Evolutionary conservation across 1,140 invertebrate genomes (phyloP), one percentile per base, ranked within the genome.

Genomic region (Anthonomus grandis): DNA sequence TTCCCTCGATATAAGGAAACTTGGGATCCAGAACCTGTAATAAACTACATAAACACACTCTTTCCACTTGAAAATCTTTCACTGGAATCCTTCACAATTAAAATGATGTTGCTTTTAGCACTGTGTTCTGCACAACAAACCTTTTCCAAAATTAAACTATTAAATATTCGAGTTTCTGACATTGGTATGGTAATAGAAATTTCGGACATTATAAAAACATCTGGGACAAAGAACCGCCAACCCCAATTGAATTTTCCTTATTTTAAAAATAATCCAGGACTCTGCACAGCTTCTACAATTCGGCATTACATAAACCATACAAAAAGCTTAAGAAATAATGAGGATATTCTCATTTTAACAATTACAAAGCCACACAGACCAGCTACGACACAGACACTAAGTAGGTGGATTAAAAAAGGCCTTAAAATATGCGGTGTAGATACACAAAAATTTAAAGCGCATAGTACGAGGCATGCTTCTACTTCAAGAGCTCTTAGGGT

Each of bases 381-480:
- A 17, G 66, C 60, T 21, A 34, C 54, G 5, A 13, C 61, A 17
- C 64, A 64, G 46, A 64, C 60, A 8, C 50, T 69, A 46, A 66
- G 67, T 38, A 37, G 64, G 31, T 70, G 68, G 67, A 68, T 68
- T 9, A 65, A 64, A 47, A 37, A 54, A 22, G 47, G 38, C 15
- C 36, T 68, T 12, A n/a, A 19, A 12, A 48, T 47, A 9, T 60
- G 65, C 25, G 66, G 67, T 1, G 39, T 70, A 5, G 63, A 66
- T 22, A 62, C 59, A 2, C 31, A 41, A 0, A 24, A 51, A 48
- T 64, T 63, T 22, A 48, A 48, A 3, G 65, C 65, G 0, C 66
- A 69, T 39, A 64, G 60, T 37, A 63, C 62, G 4, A 57, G 66
- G 0, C 68, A 68, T 31, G 63, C 64, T 3, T 5, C 66, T 53